A percentile compares a stretch with the other conserved stretches of the same genome.
Conservation (phyloP, 1,140 invertebrate genomes). For the Sitodiplosis mosellana region DNA sequence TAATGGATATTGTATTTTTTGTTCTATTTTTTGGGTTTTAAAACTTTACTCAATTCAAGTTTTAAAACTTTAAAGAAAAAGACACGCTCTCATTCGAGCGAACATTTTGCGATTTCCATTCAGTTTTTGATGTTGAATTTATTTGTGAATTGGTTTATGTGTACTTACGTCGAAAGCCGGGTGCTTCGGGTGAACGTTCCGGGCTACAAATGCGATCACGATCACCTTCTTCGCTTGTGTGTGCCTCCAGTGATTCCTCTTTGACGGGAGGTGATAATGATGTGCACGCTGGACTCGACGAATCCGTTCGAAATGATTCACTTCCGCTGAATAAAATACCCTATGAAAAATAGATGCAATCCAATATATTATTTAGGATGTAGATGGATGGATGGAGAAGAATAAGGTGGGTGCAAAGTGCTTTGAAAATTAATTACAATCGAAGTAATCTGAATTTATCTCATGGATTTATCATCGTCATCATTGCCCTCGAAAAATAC, state of each 20-base stretch:
- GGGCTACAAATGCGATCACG: conserved; percentile 1
- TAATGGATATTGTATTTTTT: no score
- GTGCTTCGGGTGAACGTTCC: not conserved
- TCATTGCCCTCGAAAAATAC: no score
- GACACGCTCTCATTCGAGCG: no score
- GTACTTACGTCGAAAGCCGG: conserved; percentile 1
- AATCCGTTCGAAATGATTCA: conserved; percentile 26
- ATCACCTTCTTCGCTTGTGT: conserved; percentile 16
- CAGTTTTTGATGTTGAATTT: no score
- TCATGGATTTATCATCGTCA: not conserved
- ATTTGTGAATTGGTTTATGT: no score
- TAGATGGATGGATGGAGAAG: no score
- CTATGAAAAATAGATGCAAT: not conserved
- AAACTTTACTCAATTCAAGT: no score
- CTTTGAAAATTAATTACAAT: not conserved
- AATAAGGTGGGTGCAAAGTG: no score
- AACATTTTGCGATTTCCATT: no score
- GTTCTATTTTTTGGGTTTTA: no score
- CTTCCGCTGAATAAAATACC: conserved; percentile 19
- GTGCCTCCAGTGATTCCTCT: conserved; percentile 24
- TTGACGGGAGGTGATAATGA: conserved; percentile 9
- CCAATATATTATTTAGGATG: conserved; percentile 1
- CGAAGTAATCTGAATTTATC: no score
- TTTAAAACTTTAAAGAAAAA: no score
- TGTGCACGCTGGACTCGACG: conserved; percentile 24